phyloP scores from a whole-genome alignment of 2,113 vertebrate genomes.

The Apeltes quadracus region DNA sequence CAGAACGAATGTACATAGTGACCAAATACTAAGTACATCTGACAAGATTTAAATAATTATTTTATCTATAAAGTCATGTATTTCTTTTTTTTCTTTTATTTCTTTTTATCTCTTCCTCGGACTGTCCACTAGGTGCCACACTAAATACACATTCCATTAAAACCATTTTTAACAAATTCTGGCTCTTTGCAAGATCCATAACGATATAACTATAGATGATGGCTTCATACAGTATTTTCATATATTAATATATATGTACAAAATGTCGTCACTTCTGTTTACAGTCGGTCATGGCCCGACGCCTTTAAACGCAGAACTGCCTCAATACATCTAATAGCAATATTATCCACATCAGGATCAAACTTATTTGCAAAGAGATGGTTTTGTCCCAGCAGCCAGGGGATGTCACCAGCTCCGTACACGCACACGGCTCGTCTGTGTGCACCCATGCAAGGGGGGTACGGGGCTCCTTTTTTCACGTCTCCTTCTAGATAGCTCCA shows the following conservation, averaged over 20 bases:
- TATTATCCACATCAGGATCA: slow-evolving; percentile 85
- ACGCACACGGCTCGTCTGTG: slow-evolving; percentile 84
- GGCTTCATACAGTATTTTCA: too few species aligned
- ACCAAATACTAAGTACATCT: not conserved
- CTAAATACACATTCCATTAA: slow-evolving; percentile 23
- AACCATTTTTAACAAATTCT: not conserved
- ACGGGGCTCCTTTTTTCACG: slow-evolving; percentile 81
- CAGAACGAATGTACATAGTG: too few species aligned
- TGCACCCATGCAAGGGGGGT: slow-evolving; percentile 82
- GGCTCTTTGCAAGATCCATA: not conserved
- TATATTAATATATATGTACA: not conserved
- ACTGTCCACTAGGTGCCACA: slow-evolving; percentile 29
- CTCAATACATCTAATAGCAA: slow-evolving; percentile 86
- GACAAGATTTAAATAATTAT: not conserved
- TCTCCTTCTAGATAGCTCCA: slow-evolving; percentile 85
- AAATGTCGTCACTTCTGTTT: not conserved
- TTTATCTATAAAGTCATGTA: not conserved
- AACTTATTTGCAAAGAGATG: slow-evolving; percentile 95
- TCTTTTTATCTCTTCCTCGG: not conserved
- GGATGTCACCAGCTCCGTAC: slow-evolving; percentile 87
- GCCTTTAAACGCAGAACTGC: slow-evolving; percentile 82
- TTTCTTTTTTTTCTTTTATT: not conserved
- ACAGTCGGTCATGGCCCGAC: slow-evolving; percentile 46
- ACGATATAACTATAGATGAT: too few species aligned
- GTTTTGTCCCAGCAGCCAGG: slow-evolving; percentile 85